Evolutionary conservation across 2,113 vertebrate species (phyloP).

Genomic region (Camelus bactrianus): DNA sequence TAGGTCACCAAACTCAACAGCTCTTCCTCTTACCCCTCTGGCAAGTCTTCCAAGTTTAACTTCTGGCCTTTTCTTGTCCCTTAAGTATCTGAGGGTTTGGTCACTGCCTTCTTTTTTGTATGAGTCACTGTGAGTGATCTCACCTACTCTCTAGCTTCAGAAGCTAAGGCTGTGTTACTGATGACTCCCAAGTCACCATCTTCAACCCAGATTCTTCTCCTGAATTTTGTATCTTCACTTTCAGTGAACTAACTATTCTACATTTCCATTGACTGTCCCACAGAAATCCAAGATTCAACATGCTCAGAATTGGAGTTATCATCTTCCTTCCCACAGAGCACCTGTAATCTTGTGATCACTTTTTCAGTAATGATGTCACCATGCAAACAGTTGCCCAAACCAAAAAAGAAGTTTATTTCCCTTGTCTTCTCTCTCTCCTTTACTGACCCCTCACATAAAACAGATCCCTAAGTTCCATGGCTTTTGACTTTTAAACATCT

Average conservation of each 20-base stretch:
- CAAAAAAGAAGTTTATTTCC: not conserved
- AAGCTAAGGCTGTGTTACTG: not conserved
- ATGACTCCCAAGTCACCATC: not conserved
- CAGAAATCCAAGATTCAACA: not conserved
- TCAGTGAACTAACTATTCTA: not conserved
- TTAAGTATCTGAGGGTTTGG: slow-evolving; percentile 10
- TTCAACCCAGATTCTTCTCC: not conserved
- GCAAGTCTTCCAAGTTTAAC: not conserved
- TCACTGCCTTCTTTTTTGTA: not conserved
- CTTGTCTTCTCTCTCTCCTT: not conserved
- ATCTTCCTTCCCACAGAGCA: not conserved
- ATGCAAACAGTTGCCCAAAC: not conserved
- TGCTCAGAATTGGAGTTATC: not conserved
- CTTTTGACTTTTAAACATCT: not conserved
- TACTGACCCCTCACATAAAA: not conserved
- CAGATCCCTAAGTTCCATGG: not conserved
- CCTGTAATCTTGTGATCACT: not conserved
- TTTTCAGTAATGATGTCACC: not conserved
- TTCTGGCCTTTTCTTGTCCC: not conserved
- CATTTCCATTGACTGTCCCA: not conserved
- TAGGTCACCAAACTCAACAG: slow-evolving; percentile 8
- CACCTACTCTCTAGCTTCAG: not conserved
- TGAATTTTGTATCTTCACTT: not conserved
- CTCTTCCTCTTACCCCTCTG: not conserved
- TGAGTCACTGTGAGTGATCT: not conserved